Evolutionary conservation across 1,140 invertebrate species (phyloP).

Genomic region (Camponotus vicinus): DNA sequence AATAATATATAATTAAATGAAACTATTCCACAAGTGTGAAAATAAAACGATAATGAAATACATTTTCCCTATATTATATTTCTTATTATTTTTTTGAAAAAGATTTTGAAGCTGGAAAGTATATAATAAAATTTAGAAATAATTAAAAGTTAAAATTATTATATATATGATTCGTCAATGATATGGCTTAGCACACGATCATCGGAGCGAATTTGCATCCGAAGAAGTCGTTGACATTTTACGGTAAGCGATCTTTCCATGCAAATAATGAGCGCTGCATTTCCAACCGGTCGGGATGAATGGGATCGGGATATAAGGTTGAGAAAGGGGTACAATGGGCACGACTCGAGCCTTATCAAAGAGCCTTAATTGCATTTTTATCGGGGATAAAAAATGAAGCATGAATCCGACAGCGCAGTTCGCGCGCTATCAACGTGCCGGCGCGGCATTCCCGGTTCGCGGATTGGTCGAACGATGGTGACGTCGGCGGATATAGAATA

Average conservation of each 20-base stretch:
- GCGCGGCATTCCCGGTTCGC: slow-evolving; percentile 48
- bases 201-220: slow-evolving; percentile 32
- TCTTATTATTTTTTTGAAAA: not conserved
- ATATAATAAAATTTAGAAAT: not conserved
- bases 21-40: not conserved
- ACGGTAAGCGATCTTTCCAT: slow-evolving; percentile 65
- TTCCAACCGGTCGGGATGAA: slow-evolving; percentile 57
- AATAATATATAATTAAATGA: not conserved
- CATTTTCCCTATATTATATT: not conserved
- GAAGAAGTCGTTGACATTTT: slow-evolving; percentile 44
- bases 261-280: slow-evolving; percentile 65
- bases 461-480: slow-evolving; percentile 69
- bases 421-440: slow-evolving; percentile 70
- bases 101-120: not conserved
- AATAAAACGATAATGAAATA: slow-evolving; percentile 14
- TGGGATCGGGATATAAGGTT: slow-evolving; percentile 56
- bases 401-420: slow-evolving; percentile 74
- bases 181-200: not conserved
- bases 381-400: slow-evolving; percentile 83
- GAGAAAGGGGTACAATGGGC: slow-evolving; percentile 66
- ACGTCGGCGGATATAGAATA: slow-evolving; percentile 71
- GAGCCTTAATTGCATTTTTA: slow-evolving; percentile 84
- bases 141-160: not conserved
- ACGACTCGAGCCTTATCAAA: slow-evolving; percentile 80
- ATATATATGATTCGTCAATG: not conserved